Base-by-base conservation (phyloP, 2,888 invertebrate species). In the Stenodema calcarata region DNA sequence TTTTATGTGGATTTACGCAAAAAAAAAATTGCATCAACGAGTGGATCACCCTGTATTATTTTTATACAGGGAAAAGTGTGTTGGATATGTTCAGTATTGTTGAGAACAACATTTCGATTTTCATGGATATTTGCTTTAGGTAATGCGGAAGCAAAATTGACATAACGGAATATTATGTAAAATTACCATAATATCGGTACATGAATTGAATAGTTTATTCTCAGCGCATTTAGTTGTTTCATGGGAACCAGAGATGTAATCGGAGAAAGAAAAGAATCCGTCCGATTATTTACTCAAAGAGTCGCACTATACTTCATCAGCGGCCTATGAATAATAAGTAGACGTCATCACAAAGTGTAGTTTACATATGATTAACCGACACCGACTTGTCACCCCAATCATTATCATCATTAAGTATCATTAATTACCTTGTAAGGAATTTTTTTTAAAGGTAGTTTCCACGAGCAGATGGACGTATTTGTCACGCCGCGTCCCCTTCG, bases 381-480 rank as follows among this genome's bases (percentile, higher is more conserved):
- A n/a, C 62, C 82, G 62, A 62, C 82, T 30, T 82, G 82, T 82
- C 82, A 82, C 62, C 27, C 62, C 80, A 42, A 82, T 82, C 82
- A 82, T 82, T 73, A 84, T 84, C 84, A 75, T 84, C 84, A 75
- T 84, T 84, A 84, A 73, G 70, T 75, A 35, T 75, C 84, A 84
- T 84, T 84, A 84, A 84, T 84, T 84, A 84, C 73, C 62, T 62
- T 27, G 62, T 11, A 18, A 23, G 62, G 62, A 62, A 62, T 7
- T 16, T 12, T 47, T 47, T 47, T 47, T 3, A 9, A 9, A 1
- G 4, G 3, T 16, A n/a, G 11, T 23, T 23, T 62, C 23, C 23
- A 23, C 23, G 18, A 62, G 62, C 82, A 82, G 82, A 82, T 82
- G 82, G 54, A 16, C 18, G 69, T 35, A 35, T 69, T 82, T 82